phyloP scores from a whole-genome alignment of 2,797 vertebrate species.

The Sphenodon punctatus region DNA sequence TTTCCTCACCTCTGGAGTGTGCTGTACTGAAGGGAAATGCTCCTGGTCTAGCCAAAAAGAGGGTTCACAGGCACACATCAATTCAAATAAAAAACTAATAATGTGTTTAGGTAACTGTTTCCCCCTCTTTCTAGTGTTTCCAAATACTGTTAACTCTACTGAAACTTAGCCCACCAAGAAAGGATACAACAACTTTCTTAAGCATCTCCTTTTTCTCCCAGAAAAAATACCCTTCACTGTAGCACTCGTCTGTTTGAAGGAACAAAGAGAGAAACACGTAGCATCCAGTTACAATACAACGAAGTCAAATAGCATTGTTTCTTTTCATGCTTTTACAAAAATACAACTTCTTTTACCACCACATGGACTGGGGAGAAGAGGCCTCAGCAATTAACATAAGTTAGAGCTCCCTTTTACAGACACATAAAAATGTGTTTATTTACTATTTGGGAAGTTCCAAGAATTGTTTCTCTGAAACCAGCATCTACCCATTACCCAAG shows the following conservation, averaged over 20 bases:
- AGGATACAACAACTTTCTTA: neutral
- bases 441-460: neutral
- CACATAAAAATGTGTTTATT: neutral
- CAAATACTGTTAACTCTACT: neutral
- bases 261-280: neutral
- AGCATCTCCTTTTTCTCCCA: neutral
- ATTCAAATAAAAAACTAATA: neutral
- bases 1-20: too few relatives aligned
- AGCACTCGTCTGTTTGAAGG: neutral
- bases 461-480: neutral
- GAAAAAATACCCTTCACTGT: neutral
- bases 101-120: neutral
- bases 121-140: neutral
- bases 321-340: neutral
- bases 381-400: neutral
- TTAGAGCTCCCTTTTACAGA: neutral
- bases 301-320: neutral
- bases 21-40: neutral
- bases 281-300: neutral
- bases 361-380: too few relatives aligned
- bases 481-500: accelerated
- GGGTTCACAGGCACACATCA: neutral
- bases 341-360: neutral
- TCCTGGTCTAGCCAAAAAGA: neutral
- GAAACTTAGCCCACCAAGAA: neutral